Evolutionary conservation across 2,797 vertebrate genomes (phyloP), one percentile per base, ranked within the genome.

Genomic region (Sebastes oblongus): DNA sequence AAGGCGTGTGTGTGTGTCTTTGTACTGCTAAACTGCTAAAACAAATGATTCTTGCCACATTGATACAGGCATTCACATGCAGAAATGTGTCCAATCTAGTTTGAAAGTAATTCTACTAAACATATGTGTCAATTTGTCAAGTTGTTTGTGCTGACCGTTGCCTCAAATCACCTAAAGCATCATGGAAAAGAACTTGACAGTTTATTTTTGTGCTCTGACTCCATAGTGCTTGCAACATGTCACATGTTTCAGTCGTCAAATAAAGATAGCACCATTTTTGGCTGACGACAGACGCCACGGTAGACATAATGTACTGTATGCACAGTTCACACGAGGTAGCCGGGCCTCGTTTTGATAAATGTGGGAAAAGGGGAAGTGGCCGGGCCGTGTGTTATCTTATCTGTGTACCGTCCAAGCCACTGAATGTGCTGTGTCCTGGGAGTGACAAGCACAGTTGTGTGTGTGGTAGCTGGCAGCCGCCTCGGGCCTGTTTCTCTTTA

Each of bases 391-490:
- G 83, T 91, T 91, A 92, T 92, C 92, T 94, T 92, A 92, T 94
- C 92, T 92, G 83, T 83, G 79, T 85, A 78, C 83, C 10, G 86
- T 89, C 90, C 90, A 89, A 92, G 81, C 85, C 86, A 84, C 89
- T 77, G 86, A 83, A 86, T 88, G 77, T 27, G 82, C 78, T 25
- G 56, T 72, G 89, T 85, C 85, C 89, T 72, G 75, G 89, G 89
- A 93, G 82, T 93, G 91, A 93, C 93, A 89, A 84, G 82, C 85
- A 89, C 89, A 91, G 89, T 90, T 91, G 91, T 81, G 73, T 84
- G 83, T 72, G 83, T 55, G 88, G 80, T 84, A 75, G 84, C 81
- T 92, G 90, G 90, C 86, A 87, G 81, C 34, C 54, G 59, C 60
- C 56, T 61, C 29, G 4, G 66, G 77, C 60, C 39, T 27, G 81